Evolutionary conservation across 37 sponge, comb jelly and placozoan species (phyloP), one percentile per base, ranked within the genome.

Genomic region (Tethya wilhelma): DNA sequence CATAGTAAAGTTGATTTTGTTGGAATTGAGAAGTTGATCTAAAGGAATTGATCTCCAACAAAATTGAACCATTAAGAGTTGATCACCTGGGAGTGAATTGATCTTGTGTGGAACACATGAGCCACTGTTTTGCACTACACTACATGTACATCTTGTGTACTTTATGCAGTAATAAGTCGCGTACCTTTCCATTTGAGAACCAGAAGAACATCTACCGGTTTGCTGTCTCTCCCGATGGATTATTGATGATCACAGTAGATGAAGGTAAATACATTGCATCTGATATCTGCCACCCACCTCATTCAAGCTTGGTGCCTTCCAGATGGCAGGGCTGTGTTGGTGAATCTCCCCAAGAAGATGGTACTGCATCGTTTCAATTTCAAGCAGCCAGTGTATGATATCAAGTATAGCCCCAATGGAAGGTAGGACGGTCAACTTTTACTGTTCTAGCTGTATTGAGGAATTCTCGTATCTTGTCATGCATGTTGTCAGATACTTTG

Each of bases 111-210:
- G n/a, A n/a, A n/a, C n/a, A n/a, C n/a, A n/a, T n/a, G n/a, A n/a
- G n/a, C n/a, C n/a, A n/a, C n/a, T n/a, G n/a, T n/a, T n/a, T n/a
- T n/a, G n/a, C n/a, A n/a, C n/a, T n/a, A n/a, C n/a, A n/a, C n/a
- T n/a, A n/a, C n/a, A n/a, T n/a, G n/a, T n/a, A n/a, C n/a, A n/a
- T n/a, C n/a, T n/a, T n/a, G n/a, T n/a, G n/a, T n/a, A n/a, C n/a
- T n/a, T n/a, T n/a, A n/a, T 69, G 41, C 79, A 91, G 91, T 67
- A 96, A 94, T 67, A 94, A 90, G 64, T 86, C 97, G 0, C 72
- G 77, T 32, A 99, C 99, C 19, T 89, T 94, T 62, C 97, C 97
- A 25, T 99, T 94, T 69, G 95, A 99, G 72, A 99, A 92, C 60
- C 73, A 77, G 29, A 99, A 93, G 84, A 96, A 96, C 75, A 88